Evolutionary conservation across 2,113 vertebrate genomes (phyloP).

Genomic region (Balaeniceps rex): DNA sequence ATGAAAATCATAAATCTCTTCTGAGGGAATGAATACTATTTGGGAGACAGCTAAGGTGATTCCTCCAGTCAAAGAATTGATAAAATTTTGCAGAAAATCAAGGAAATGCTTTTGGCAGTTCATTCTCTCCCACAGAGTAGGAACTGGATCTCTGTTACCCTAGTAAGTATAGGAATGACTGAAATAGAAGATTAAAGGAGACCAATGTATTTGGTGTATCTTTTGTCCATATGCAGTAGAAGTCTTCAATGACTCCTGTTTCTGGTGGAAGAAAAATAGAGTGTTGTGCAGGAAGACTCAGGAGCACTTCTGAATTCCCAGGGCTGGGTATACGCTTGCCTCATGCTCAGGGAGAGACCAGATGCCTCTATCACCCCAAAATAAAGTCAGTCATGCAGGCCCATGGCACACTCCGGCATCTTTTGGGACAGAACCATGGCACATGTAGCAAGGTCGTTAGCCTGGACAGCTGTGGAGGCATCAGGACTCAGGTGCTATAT

Average conservation of each 20-base stretch:
- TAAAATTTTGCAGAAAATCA: neutral
- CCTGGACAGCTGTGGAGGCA: neutral
- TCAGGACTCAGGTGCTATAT: neutral
- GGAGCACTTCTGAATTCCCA: neutral
- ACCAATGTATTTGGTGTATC: neutral
- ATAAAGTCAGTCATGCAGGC: neutral
- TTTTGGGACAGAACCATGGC: neutral
- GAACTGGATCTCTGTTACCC: neutral
- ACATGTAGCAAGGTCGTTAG: neutral
- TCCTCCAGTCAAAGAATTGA: neutral
- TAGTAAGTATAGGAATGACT: neutral
- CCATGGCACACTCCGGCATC: neutral
- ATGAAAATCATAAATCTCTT: conserved; percentile 2
- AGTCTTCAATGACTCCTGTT: neutral
- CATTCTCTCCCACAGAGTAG: neutral
- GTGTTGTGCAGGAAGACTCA: neutral
- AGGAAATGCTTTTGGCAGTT: neutral
- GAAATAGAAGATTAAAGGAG: neutral
- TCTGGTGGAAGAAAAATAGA: neutral
- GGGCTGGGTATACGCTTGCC: neutral
- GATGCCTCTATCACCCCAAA: neutral
- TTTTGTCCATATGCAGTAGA: neutral
- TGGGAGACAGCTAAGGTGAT: neutral
- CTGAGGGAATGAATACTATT: neutral
- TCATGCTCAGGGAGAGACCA: neutral